Percentiles rank a stretch among this genome's conserved stretches.
These are phyloP conservation scores for Tetranychus truncatus DNA, from an alignment of 2,888 invertebrate species.

Conservation along the genomic window DNA sequence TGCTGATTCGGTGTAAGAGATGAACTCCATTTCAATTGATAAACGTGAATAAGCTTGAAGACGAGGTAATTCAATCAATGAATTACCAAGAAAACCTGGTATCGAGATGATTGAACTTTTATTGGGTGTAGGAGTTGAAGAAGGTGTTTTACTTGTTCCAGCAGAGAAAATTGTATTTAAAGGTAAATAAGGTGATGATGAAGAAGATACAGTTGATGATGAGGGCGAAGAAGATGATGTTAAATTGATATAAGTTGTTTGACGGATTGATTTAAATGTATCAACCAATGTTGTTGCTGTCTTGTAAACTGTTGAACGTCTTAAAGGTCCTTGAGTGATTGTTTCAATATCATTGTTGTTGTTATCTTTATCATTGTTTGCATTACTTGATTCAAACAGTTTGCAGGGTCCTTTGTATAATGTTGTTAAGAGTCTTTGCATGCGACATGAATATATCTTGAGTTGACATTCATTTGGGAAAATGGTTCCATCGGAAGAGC, in stretches of 20 bases:
- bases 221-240: background rate
- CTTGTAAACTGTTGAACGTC: constrained; percentile 26
- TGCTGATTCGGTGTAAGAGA: constrained; percentile 59
- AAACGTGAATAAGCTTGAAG: constrained; percentile 65
- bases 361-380: background rate
- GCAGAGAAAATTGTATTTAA: constrained; percentile 44
- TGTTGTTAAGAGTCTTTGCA: constrained; percentile 57
- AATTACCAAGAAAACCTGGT: constrained; percentile 59
- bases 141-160: constrained; percentile 46
- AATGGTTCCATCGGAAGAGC: constrained; percentile 62
- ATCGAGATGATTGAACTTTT: constrained; percentile 21
- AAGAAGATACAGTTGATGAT: background rate
- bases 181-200: background rate
- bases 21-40: constrained; percentile 67
- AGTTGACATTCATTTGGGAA: constrained; percentile 64
- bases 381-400: background rate
- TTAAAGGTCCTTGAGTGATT: constrained; percentile 25
- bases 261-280: constrained; percentile 24
- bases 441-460: constrained; percentile 49
- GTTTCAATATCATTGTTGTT: constrained; percentile 1
- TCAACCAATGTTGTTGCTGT: constrained; percentile 24
- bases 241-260: background rate
- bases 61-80: constrained; percentile 54
- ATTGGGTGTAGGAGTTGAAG: background rate
- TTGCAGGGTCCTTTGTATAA: constrained; percentile 37